Base-by-base conservation (phyloP, 2,888 invertebrate species). In the Philopedon plagiatum region DNA sequence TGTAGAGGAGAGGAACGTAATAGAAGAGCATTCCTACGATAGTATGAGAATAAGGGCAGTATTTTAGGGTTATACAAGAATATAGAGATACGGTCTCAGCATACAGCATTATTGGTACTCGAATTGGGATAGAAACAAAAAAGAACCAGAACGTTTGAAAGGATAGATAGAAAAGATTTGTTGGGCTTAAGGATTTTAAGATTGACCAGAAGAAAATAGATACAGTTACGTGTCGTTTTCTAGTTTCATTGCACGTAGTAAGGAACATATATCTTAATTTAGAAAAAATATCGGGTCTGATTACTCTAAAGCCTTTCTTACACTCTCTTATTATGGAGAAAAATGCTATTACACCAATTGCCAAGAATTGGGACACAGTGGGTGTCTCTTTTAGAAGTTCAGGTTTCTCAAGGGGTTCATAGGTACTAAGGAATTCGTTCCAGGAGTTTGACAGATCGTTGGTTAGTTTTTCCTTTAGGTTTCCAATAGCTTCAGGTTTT, bases 391-490 rank as follows among this genome's bases (percentile, higher is more conserved):
- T 91, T 13, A 90, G 81, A 0, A 91, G 87, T 71, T 90, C 87
- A 0, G 93, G 91, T 66, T 92, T 90, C 81, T 94, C 93, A 4
- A 92, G 85, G 0, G 94, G 94, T 82, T 94, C 94, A 76, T 93
- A 92, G 79, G 91, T 91, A 21, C 91, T 92, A 5, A 93, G 89
- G 77, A 94, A 93, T 79, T 93, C 93, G 80, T 94, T 94, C 94
- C 94, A 94, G 18, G 89, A 87, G 77, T 93, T 93, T 15, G 92
- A 90, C 32, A 93, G 84, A 71, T 90, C 90, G 77, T 92, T 91
- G 41, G 89, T 88, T 11, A 94, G 77, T 76, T 92, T 92, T 39
- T 90, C 89, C 82, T 90, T 90, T 8, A 94, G 85, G 66, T 90
- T 88, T 19, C 91, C 91, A 58, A 92, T 88, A 15, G 91, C 90